Evolutionary conservation across 2,113 vertebrate species (phyloP), one percentile per base, ranked within the genome.

Genomic region (Pao palembangensis): DNA sequence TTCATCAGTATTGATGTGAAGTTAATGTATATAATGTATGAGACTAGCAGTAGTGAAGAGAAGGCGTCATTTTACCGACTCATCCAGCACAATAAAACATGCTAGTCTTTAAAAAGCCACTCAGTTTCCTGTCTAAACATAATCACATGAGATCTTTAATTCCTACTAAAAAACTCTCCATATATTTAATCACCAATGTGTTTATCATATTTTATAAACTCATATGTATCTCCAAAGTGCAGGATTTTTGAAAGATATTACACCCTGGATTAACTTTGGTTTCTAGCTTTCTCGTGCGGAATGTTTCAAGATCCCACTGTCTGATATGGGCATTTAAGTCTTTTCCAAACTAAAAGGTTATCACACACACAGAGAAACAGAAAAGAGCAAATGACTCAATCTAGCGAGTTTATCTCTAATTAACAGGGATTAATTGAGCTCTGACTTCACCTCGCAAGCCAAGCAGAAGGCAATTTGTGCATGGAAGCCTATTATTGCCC

Each of bases 371-470:
- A 72, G 47, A 66, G 65, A 65, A 43, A 23, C 20, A 58, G 15
- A 73, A 49, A 66, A 66, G 60, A 76, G 55, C 75, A 72, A 82
- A 69, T 41, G 75, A 72, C 58, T 76, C 57, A 78, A 84, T 85
- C 71, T 64, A 67, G 41, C 57, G 61, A 75, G 73, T 88, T 87
- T 84, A 88, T 86, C 81, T 67, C 80, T 88, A 85, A 89, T 91
- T 89, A 91, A 83, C 70, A 72, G 54, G n/a, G 67, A 83, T 88
- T 86, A 84, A 76, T 86, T 90, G 78, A 75, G 79, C 67, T 76
- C 79, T 79, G 78, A 78, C 65, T 81, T 71, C 13, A 28, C 75
- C 65, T 66, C 49, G 65, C 70, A 81, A 81, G 59, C 67, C 76
- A 76, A 75, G 78, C 78, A 73, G 73, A 85, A 76, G 76, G 65